Conservation (phyloP, 2,113 vertebrate genomes). For the Heliornis fulica region DNA sequence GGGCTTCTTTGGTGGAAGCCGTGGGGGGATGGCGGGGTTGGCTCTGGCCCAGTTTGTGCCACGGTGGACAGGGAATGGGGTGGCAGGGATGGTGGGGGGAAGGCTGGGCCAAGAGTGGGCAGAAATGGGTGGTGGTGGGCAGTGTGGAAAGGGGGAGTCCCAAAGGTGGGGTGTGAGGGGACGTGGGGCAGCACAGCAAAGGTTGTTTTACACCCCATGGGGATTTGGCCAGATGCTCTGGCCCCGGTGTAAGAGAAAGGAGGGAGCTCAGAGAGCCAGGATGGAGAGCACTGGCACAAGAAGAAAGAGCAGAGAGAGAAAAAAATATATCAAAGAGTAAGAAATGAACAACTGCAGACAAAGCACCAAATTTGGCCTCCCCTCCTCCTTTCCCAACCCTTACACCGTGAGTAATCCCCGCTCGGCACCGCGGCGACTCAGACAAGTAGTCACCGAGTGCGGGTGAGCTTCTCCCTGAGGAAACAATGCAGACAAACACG, state of each 20-base stretch:
- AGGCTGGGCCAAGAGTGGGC: background rate
- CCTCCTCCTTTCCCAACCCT: background rate
- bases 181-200: fast-evolving
- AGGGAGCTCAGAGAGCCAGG: background rate
- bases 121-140: background rate
- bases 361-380: background rate
- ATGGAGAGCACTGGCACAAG: background rate
- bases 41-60: background rate
- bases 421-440: conserved; percentile 5
- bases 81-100: background rate
- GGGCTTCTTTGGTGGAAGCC: background rate
- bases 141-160: background rate
- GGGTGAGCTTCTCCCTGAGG: conserved; percentile 31
- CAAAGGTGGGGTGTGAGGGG: background rate
- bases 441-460: background rate
- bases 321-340: background rate
- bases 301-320: background rate
- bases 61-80: fast-evolving
- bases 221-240: background rate
- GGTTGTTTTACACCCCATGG: background rate
- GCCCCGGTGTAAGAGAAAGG: background rate
- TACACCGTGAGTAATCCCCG: conserved; percentile 40
- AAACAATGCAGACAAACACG: background rate
- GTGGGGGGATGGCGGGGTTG: fast-evolving
- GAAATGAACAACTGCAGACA: conserved; percentile 43